Conservation (phyloP, 2,113 vertebrate genomes). For the Tyrannus savana region DNA sequence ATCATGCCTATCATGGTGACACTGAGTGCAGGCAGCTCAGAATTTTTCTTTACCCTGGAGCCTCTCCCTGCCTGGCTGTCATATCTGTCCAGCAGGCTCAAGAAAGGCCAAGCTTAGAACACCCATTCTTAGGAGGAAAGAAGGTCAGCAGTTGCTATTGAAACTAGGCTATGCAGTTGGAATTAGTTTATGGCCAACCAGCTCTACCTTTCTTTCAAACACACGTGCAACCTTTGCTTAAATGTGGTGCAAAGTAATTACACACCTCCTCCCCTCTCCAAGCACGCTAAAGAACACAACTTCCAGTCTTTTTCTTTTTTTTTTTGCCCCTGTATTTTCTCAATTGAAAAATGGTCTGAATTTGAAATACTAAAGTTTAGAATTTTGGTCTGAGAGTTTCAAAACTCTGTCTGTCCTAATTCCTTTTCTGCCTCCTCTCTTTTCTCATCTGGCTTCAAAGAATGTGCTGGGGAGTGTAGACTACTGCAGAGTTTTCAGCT, state of each 20-base stretch:
- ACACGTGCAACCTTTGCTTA: not conserved
- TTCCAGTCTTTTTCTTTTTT: not conserved
- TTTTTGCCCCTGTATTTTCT: not conserved
- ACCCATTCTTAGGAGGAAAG: not conserved
- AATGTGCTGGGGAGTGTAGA: not conserved
- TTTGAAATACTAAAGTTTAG: not conserved
- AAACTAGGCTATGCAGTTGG: not conserved
- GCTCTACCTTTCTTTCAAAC: not conserved
- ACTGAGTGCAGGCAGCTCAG: not conserved
- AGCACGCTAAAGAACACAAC: not conserved
- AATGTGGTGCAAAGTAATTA: not conserved
- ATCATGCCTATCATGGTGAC: not conserved
- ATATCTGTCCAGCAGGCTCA: not conserved
- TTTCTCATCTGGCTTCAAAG: not conserved
- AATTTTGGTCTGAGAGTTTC: not conserved
- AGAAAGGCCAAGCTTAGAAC: not conserved
- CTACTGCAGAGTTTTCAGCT: not conserved
- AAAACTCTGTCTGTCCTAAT: not conserved
- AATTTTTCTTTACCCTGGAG: not conserved
- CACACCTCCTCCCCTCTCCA: accelerated
- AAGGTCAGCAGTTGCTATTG: not conserved
- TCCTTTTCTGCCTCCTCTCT: not conserved
- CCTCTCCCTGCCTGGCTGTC: not conserved
- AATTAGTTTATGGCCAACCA: not conserved
- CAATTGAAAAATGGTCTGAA: not conserved